Evolutionary conservation across 1,140 invertebrate species (phyloP).

Genomic region (Metopolophium dirhodum): DNA sequence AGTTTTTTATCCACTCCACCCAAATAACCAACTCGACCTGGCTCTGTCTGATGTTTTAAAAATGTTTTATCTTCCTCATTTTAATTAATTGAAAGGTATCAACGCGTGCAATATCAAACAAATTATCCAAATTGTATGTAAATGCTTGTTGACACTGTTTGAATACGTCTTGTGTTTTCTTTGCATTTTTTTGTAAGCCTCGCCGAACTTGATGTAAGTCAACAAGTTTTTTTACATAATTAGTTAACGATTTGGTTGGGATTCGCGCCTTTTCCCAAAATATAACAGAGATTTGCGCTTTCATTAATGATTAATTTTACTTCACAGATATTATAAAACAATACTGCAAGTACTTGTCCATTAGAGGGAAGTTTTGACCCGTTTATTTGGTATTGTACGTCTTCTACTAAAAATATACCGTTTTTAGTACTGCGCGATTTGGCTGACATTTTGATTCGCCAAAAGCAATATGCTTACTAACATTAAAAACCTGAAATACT

Average conservation of each 20-base stretch:
- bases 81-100: not conserved
- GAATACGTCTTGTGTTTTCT: slow-evolving; percentile 22
- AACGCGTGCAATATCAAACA: not conserved
- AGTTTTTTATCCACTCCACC: slow-evolving; percentile 5
- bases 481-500: not conserved
- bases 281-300: not conserved
- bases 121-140: not conserved
- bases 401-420: not conserved
- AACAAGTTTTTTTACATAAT: not conserved
- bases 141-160: not conserved
- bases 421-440: not conserved
- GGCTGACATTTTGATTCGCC: not conserved
- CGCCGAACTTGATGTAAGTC: not conserved
- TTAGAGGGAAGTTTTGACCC: not conserved
- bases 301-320: not conserved
- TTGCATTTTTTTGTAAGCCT: slow-evolving; percentile 11
- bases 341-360: not conserved
- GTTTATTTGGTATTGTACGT: not conserved
- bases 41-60: not conserved
- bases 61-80: not conserved
- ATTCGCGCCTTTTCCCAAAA: not conserved
- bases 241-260: not conserved
- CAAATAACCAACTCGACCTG: not conserved
- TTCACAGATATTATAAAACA: no score
- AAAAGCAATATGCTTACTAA: not conserved